Evolutionary conservation across 2,888 invertebrate genomes (phyloP).

Genomic region (Drosophila mercatorum): DNA sequence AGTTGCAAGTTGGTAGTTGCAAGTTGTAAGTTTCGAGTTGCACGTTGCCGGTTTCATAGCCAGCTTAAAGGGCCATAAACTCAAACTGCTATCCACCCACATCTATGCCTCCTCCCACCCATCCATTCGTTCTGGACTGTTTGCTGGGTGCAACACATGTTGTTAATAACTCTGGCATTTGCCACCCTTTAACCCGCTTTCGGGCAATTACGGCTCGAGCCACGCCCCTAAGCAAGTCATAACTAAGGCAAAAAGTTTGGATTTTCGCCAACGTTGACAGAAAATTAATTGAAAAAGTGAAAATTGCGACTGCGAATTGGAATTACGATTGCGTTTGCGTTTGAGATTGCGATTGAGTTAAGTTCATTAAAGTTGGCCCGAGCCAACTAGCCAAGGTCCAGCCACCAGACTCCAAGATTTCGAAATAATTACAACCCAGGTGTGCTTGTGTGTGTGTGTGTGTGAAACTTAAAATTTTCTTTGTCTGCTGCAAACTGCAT

Average conservation of each 20-base stretch:
- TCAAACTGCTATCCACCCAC: slow-evolving; percentile 32
- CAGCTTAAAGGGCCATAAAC: slow-evolving; percentile 37
- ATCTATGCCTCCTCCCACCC: background rate
- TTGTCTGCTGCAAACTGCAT: slow-evolving; percentile 26
- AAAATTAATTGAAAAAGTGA: slow-evolving; percentile 74
- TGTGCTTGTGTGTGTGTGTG: background rate
- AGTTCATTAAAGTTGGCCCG: slow-evolving; percentile 52
- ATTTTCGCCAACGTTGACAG: slow-evolving; percentile 73
- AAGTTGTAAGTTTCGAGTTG: slow-evolving; percentile 15
- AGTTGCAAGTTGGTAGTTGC: slow-evolving; percentile 45
- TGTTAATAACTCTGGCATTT: slow-evolving; percentile 67
- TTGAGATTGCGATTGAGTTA: slow-evolving; percentile 30
- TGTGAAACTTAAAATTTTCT: slow-evolving; percentile 19
- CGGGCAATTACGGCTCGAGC: slow-evolving; percentile 64
- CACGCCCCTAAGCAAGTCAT: slow-evolving; percentile 44
- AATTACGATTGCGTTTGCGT: slow-evolving; percentile 20
- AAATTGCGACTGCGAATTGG: slow-evolving; percentile 31
- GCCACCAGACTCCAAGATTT: slow-evolving; percentile 3
- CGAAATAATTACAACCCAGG: slow-evolving; percentile 27
- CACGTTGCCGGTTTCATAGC: slow-evolving; percentile 30
- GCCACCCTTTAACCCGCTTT: background rate
- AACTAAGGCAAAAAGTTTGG: slow-evolving; percentile 48
- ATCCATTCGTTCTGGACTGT: slow-evolving; percentile 16
- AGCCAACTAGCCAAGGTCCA: background rate
- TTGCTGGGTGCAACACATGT: slow-evolving; percentile 58